Base-by-base conservation (phyloP, 1,140 invertebrate species). In the Ceratosolen fusciceps region DNA sequence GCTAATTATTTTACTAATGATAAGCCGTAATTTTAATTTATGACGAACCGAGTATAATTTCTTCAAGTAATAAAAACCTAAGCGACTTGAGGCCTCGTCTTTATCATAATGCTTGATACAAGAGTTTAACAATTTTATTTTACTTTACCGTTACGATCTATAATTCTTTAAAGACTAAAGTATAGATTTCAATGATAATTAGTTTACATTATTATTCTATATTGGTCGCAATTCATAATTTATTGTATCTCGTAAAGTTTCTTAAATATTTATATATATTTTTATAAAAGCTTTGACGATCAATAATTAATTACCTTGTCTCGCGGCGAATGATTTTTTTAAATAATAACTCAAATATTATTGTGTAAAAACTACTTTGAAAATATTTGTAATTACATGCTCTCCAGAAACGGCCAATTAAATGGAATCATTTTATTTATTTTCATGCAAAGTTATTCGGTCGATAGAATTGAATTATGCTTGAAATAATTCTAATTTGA, bases 241-340 rank as follows among this genome's bases (percentile, higher is more conserved):
- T 65, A 65, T 37, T 12, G n/a, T 19, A 65, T 21, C 31, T 16
- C n/a, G 60, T 65, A 65, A 70, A 26, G 12, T 70, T 47, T 47
- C 67, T 70, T 26, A 47, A 29, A n/a, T 1, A 29, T 10, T 70
- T 70, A 14, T 49, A 49, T n/a, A n/a, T n/a, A 19, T 72, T 72
- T 72, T 29, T 16, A 72, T 72, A 72, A 14, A 72, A 54, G 54
- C 54, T 72, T 12, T 72, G 37, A 54, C 34, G 54, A n/a, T 47
- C 26, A 26, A n/a, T 62, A 75, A 75, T n/a, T n/a, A n/a, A n/a
- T 75, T 75, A 75, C 52, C 74, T 52, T 75, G 58, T 49, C 60
- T 52, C 52, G 74, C 19, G 60, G 74, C 19, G 60, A 75, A 75
- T 19, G 29, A 62, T 62, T 24, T 62, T 62, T 39, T 2, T 39